Evolutionary conservation across 2,888 invertebrate species (phyloP).

Genomic region (Melanargia galathea): DNA sequence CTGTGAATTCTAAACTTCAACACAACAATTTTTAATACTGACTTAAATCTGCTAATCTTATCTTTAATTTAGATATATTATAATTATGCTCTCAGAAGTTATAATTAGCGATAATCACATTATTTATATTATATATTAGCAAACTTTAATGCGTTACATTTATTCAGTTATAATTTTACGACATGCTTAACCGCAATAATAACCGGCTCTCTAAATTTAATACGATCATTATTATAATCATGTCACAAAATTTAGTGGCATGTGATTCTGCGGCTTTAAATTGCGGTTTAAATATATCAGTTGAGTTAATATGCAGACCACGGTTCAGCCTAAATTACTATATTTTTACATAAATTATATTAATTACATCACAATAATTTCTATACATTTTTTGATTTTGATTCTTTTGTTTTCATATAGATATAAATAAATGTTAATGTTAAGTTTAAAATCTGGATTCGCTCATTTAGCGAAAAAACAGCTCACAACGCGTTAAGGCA

Average conservation of each 20-base stretch:
- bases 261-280: conserved; percentile 28
- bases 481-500: too few relatives aligned
- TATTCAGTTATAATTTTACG: background rate
- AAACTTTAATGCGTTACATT: background rate
- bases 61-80: background rate
- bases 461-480: too few relatives aligned
- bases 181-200: conserved; percentile 19
- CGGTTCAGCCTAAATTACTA: conserved; percentile 25
- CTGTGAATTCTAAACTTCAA: too few relatives aligned
- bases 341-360: background rate
- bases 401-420: background rate
- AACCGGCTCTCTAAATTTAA: conserved; percentile 28
- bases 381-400: background rate
- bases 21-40: too few relatives aligned
- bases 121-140: background rate
- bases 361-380: background rate
- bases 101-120: background rate
- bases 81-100: background rate
- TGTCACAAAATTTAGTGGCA: conserved; percentile 22
- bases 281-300: conserved; percentile 28
- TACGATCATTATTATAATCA: conserved; percentile 27
- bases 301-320: conserved; percentile 20
- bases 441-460: background rate
- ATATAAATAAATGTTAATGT: background rate
- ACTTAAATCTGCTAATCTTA: too few relatives aligned